phyloP scores from a whole-genome alignment of 92 coral and sea anemone genomes.

The Desmophyllum pertusum region DNA sequence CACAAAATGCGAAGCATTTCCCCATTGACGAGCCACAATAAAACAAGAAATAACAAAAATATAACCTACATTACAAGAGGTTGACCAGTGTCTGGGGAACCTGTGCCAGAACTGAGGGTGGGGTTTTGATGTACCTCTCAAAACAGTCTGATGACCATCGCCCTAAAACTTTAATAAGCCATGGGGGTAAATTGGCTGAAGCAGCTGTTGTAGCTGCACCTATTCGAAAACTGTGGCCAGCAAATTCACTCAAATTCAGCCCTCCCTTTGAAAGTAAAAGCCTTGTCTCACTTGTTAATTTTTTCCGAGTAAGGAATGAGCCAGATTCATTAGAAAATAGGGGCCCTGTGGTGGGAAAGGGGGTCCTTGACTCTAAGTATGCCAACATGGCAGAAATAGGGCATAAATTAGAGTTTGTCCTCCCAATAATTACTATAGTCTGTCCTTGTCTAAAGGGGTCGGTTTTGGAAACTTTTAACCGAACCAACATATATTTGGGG shows the following conservation, averaged over 20 bases:
- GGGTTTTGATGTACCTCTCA: constrained; percentile 43
- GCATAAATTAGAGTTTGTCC: constrained; percentile 19
- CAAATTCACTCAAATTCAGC: background rate
- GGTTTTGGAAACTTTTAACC: constrained; percentile 35
- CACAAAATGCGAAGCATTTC: background rate
- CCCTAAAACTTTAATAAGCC: constrained; percentile 32
- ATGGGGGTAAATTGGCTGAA: constrained; percentile 30
- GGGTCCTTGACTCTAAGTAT: constrained; percentile 8
- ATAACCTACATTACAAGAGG: background rate
- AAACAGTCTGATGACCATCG: constrained; percentile 41
- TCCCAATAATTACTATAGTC: background rate
- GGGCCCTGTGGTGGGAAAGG: constrained; percentile 19
- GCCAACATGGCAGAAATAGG: constrained; percentile 32
- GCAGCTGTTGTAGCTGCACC: constrained; percentile 41
- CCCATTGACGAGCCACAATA: background rate
- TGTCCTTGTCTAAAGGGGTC: constrained; percentile 36
- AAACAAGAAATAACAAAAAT: background rate
- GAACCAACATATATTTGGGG: constrained; percentile 12
- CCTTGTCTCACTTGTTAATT: background rate
- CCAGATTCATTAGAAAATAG: background rate
- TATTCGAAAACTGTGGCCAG: constrained; percentile 30
- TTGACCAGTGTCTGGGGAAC: too few relatives aligned
- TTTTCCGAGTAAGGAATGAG: background rate
- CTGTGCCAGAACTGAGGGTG: constrained; percentile 34
- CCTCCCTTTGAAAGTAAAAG: background rate